A percentile compares a stretch with the other conserved stretches of the same genome.
These are phyloP conservation scores for Papilio polyxenes DNA, from an alignment of 1,140 invertebrate genomes.

Conservation along the genomic window DNA sequence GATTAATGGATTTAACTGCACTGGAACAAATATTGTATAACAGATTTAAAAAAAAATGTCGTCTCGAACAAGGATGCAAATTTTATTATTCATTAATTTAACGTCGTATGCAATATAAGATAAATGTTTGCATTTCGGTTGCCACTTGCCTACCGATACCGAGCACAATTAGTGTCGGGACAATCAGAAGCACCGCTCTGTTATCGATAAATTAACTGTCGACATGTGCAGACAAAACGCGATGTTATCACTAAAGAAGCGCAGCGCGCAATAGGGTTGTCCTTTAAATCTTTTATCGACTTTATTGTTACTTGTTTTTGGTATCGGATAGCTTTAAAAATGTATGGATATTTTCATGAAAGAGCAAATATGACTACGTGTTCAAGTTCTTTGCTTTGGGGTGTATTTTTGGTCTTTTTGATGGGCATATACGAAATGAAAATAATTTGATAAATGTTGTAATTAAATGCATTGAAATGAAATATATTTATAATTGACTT, in stretches of 20 bases:
- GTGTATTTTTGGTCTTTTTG: too few relatives aligned
- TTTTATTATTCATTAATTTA: constrained; percentile 13
- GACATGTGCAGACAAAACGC: constrained; percentile 63
- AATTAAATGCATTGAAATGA: too few relatives aligned
- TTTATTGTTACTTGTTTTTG: constrained; percentile 48
- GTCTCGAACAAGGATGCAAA: neutral
- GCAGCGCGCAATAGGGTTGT: constrained; percentile 40
- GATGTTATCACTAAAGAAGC: constrained; percentile 56
- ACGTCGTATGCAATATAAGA: constrained; percentile 28
- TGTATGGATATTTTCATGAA: too few relatives aligned
- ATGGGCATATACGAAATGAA: too few relatives aligned
- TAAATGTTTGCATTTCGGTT: constrained; percentile 51
- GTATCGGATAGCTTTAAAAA: neutral
- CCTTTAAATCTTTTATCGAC: constrained; percentile 9
- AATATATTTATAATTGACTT: too few relatives aligned
- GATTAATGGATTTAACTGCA: too few relatives aligned
- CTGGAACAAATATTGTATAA: too few relatives aligned
- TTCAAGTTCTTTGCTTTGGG: too few relatives aligned
- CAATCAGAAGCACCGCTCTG: constrained; percentile 52
- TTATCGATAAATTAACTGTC: constrained; percentile 61
- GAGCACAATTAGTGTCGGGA: constrained; percentile 67
- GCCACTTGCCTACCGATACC: constrained; percentile 54
- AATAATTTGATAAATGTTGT: too few relatives aligned
- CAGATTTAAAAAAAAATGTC: neutral
- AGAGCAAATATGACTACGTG: too few relatives aligned